Evolutionary conservation across 2,888 invertebrate species (phyloP).

Genomic region (Drosophila mayaguana): DNA sequence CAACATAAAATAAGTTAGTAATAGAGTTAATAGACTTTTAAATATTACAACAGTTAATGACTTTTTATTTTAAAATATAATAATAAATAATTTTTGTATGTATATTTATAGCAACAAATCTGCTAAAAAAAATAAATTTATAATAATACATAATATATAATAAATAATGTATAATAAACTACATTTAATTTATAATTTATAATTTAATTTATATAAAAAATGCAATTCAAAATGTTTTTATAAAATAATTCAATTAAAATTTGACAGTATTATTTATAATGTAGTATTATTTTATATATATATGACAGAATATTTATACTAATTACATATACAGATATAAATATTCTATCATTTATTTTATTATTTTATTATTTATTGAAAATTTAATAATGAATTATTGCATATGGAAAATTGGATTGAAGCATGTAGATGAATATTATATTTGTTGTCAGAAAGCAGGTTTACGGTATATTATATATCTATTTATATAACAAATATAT

Average conservation of each 20-base stretch:
- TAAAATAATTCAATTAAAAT: not conserved
- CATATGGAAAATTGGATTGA: not conserved
- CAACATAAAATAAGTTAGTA: not conserved
- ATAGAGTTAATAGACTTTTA: not conserved
- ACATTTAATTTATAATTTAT: not conserved
- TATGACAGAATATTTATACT: no score
- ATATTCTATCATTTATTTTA: not conserved
- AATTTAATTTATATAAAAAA: not conserved
- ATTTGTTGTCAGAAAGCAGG: not conserved
- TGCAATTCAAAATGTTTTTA: not conserved
- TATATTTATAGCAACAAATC: no score
- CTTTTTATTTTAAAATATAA: not conserved
- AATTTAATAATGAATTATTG: not conserved
- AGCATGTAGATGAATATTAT: no score
- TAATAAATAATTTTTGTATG: not conserved
- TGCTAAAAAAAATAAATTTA: no score
- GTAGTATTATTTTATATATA: not conserved
- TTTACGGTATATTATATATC: not conserved
- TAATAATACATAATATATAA: not conserved
- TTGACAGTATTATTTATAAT: not conserved
- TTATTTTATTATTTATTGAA: not conserved
- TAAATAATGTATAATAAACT: not conserved
- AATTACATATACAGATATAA: no score
- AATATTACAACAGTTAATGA: not conserved
- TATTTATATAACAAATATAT: not conserved